Base-by-base conservation (phyloP, 2,888 invertebrate species). In the Ashinkailepas kermadecensis region DNA sequence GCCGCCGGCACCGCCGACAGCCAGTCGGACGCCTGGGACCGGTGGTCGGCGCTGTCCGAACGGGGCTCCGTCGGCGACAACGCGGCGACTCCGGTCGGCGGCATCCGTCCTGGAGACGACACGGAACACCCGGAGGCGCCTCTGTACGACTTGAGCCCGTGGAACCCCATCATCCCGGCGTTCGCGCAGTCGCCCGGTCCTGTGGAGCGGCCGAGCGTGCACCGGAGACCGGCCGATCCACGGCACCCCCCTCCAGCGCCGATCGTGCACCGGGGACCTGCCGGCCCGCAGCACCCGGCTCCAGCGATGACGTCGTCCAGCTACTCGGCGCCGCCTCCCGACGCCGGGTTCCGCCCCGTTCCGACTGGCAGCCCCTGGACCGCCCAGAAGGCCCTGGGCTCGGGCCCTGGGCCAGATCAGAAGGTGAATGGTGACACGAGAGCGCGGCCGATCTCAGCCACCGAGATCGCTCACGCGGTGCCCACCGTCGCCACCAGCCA, bases 91-190 rank as follows among this genome's bases (percentile, higher is more conserved):
- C 25, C 25, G 39, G 70, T 39, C 15, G 23, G 15, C 39, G 15
- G 39, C 25, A 23, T 39, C 39, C 39, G 39, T 39, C 39, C 39
- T 4, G 39, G 39, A 39, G 39, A 39, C 39, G 39, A 39, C 39
- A 39, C 39, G 39, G 39, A 15, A 4, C 39, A 7, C 15, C 39
- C 25, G n/a, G 79, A 15, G 25, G 13, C 13, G n/a, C 58, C 58
- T 0, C 13, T 79, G 58, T 79, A 79, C 79, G 79, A 79, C 58
- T 58, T 10, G 13, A 79, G 58, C 25, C 79, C 79, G 13, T 79
- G 79, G 79, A 79, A 79, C 58, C 79, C 79, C 3, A 59, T 79
- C 58, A 25, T 79, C 0, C 79, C 79, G 79, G 58, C 23, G 58
- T 79, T 79, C 74, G 74, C n/a, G 54, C 74, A 56, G 56, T 21